Evolutionary conservation across 2,888 invertebrate species (phyloP).

Genomic region (Lepidocyrtinus sp.): DNA sequence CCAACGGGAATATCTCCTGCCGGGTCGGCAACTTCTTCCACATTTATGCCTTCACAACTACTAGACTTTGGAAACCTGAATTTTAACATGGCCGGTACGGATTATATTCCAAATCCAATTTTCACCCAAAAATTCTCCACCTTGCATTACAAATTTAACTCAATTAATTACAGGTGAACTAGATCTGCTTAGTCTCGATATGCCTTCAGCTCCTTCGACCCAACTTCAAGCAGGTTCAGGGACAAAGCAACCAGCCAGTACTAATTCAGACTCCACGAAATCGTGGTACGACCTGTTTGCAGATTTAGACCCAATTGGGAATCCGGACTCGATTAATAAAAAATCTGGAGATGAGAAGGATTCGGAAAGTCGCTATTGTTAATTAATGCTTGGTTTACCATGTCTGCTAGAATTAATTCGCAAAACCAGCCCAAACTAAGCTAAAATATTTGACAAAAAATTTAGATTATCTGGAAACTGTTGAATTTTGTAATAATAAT

Average conservation of each 20-base stretch:
- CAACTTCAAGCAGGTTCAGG: neutral
- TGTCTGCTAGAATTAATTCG: too few species aligned
- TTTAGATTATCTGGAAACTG: too few species aligned
- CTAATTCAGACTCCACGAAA: constrained; percentile 31
- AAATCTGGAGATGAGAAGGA: constrained; percentile 68
- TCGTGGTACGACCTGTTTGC: constrained; percentile 93
- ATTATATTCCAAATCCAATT: neutral
- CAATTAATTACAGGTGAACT: constrained; percentile 39
- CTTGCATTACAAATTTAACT: neutral
- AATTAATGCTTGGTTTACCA: too few species aligned
- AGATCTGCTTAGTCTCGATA: constrained; percentile 57
- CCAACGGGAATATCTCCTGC: too few species aligned
- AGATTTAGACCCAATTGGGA: constrained; percentile 91
- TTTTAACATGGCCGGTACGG: constrained; percentile 35
- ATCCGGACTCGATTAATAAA: constrained; percentile 79
- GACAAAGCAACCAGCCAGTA: neutral
- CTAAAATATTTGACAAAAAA: too few species aligned
- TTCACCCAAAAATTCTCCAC: neutral
- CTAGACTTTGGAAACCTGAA: constrained; percentile 66
- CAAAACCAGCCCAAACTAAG: too few species aligned
- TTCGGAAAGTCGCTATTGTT: constrained; percentile 71
- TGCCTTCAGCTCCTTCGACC: constrained; percentile 14
- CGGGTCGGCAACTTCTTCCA: constrained; percentile 28
- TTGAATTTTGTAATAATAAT: too few species aligned
- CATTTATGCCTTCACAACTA: constrained; percentile 68